phyloP scores from a whole-genome alignment of 2,113 vertebrate genomes.

The Craseonycteris thonglongyai region DNA sequence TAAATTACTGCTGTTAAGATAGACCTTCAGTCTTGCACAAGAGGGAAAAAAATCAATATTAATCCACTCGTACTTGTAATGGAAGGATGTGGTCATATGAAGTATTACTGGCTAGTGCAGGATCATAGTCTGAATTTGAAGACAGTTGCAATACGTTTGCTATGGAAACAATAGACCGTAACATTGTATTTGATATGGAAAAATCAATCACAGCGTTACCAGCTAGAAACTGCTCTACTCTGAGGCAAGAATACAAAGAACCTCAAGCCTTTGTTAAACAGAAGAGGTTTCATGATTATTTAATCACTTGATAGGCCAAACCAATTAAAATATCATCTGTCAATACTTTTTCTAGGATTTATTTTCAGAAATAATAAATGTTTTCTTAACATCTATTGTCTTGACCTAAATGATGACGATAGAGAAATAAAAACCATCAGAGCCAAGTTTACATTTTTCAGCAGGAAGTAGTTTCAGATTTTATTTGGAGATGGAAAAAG shows the following conservation, averaged over 20 bases:
- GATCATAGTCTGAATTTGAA: conserved; percentile 68
- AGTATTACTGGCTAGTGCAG: conserved; percentile 63
- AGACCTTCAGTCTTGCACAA: conserved; percentile 71
- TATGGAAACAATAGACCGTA: conserved; percentile 78
- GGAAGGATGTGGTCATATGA: conserved; percentile 78
- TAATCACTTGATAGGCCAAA: conserved; percentile 76
- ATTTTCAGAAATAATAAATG: conserved; percentile 63
- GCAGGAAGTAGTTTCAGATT: conserved; percentile 50
- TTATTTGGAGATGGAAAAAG: conserved; percentile 19
- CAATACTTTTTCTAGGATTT: conserved; percentile 69
- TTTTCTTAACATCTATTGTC: conserved; percentile 68
- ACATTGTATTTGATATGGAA: conserved; percentile 76
- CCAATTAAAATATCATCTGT: conserved; percentile 78
- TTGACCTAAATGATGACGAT: conserved; percentile 59
- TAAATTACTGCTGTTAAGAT: conserved; percentile 77
- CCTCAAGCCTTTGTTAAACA: conserved; percentile 73
- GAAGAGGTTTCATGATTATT: conserved; percentile 77
- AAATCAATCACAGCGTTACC: conserved; percentile 78
- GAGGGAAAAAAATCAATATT: conserved; percentile 79
- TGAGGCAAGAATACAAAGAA: conserved; percentile 74
- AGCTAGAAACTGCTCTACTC: conserved; percentile 66
- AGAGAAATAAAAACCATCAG: conserved; percentile 37
- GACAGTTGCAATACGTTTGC: conserved; percentile 76
- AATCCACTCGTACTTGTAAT: conserved; percentile 82
- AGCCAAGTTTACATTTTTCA: conserved; percentile 34